A percentile compares a stretch with the other conserved stretches of the same genome.
These are phyloP conservation scores for Tamandua tetradactyla DNA, from an alignment of 2,797 vertebrate genomes.

Conservation along the genomic window DNA sequence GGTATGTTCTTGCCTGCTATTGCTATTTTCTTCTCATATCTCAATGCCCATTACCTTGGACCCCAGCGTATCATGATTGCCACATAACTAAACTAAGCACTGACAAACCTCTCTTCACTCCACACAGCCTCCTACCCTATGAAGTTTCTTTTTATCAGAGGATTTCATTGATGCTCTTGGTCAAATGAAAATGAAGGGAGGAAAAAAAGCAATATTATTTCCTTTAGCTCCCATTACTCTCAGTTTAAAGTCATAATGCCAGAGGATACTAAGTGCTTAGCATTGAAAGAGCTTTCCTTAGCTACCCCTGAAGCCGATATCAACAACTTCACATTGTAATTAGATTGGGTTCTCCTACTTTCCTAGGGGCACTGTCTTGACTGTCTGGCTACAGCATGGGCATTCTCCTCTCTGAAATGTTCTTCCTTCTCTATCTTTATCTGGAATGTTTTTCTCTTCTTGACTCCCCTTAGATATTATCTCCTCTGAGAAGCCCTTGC, in stretches of 20 bases:
- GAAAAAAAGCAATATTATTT: background rate
- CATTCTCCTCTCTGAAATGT: background rate
- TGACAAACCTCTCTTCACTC: background rate
- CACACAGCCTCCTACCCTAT: background rate
- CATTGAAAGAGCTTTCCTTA: background rate
- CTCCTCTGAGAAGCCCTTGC: background rate
- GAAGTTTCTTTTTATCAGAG: background rate
- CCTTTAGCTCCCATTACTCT: background rate
- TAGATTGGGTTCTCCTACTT: background rate
- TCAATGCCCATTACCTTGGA: background rate
- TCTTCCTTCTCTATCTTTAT: background rate
- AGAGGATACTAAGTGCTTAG: background rate
- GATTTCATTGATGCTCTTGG: background rate
- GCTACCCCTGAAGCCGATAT: background rate
- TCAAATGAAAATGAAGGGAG: background rate
- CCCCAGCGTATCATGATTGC: background rate
- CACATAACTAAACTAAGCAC: background rate
- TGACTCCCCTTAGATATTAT: background rate
- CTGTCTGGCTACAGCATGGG: background rate
- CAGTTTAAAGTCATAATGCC: background rate
- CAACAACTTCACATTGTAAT: background rate
- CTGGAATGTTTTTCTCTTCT: background rate
- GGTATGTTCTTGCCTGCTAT: background rate
- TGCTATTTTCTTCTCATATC: background rate
- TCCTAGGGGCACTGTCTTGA: accelerated